A percentile compares a stretch with the other conserved stretches of the same genome.
phyloP scores from a whole-genome alignment of 2,797 vertebrate genomes.

The Loriculus beryllinus region DNA sequence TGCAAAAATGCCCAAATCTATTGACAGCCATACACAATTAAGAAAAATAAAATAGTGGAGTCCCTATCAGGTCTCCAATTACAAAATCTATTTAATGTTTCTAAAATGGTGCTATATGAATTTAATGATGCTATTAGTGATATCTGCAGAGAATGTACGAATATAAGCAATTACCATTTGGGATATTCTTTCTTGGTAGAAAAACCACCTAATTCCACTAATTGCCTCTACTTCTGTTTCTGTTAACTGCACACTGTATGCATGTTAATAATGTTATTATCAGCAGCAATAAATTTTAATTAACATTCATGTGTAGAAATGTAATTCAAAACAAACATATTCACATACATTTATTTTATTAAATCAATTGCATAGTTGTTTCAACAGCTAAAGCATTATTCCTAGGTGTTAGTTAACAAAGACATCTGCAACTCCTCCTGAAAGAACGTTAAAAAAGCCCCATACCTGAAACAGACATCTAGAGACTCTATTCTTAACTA shows the following conservation, averaged over 20 bases:
- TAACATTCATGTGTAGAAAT: constrained; percentile 52
- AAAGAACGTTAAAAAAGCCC: not conserved
- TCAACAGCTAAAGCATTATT: not conserved
- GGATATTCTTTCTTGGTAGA: constrained; percentile 19
- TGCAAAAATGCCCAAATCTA: not conserved
- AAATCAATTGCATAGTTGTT: constrained; percentile 4
- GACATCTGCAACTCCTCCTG: not conserved
- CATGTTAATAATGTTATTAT: constrained; percentile 68
- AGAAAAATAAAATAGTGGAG: not conserved
- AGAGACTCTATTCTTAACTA: not conserved
- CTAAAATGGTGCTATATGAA: constrained; percentile 32
- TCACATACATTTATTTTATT: constrained; percentile 23
- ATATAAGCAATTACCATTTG: constrained; percentile 63
- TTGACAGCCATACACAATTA: not conserved
- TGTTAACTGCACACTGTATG: constrained; percentile 56
- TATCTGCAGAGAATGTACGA: constrained; percentile 41
- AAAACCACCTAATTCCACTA: constrained; percentile 64
- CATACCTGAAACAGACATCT: not conserved
- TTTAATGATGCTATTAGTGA: constrained; percentile 68
- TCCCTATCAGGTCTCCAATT: not conserved
- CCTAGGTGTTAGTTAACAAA: not conserved
- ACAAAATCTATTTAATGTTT: constrained; percentile 40
- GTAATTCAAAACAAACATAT: constrained; percentile 55
- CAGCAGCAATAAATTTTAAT: constrained; percentile 59
- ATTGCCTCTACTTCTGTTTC: constrained; percentile 64